Base-by-base conservation (phyloP, 2,888 invertebrate species). In the Diaperis boleti region DNA sequence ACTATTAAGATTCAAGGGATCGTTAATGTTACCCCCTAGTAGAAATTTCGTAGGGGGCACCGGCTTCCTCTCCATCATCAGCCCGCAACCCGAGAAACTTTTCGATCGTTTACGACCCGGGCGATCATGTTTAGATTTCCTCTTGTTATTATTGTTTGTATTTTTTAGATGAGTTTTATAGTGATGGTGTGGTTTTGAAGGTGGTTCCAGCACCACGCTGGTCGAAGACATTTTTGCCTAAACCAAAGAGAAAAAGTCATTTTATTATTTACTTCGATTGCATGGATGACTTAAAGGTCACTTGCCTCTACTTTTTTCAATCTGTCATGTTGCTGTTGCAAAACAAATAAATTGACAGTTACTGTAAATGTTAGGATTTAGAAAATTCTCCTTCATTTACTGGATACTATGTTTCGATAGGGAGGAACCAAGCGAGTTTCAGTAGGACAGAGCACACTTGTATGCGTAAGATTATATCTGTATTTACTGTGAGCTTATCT, bases 11-110 rank as follows among this genome's bases (percentile, higher is more conserved):
- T 98, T 98, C 41, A 98, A 82, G 0, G 97, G 98, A 84, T 98
- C 98, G 70, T 92, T 92, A 70, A 96, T 96, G 81, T 95, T 97
- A 5, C 97, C 98, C 39, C 97, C 98, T 1, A 97, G 86, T 2
- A 95, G 83, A 82, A 98, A 97, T 81, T 96, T 96, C 0, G 95
- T 95, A 0, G 97, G 96, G 50, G 95, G 90, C 73, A 95, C 92
- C 56, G 87, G 87, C 78, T 93, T 92, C 1, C 89, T 89, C 71
- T 87, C 84, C 47, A 79, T 77, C 35, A 77, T 67, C 3, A 77
- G 70, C 0, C 81, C 79, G 55, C 81, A 84, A 14, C 86, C 84
- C 17, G 87, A 86, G 72, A 89, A 89, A 75, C 87, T 88, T 76
- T 89, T 89, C 35, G 88, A 84, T 42, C 91, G 85, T 79, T 91